Conservation (phyloP, 2,888 invertebrate species). For the Platerodrilus igneus region DNA sequence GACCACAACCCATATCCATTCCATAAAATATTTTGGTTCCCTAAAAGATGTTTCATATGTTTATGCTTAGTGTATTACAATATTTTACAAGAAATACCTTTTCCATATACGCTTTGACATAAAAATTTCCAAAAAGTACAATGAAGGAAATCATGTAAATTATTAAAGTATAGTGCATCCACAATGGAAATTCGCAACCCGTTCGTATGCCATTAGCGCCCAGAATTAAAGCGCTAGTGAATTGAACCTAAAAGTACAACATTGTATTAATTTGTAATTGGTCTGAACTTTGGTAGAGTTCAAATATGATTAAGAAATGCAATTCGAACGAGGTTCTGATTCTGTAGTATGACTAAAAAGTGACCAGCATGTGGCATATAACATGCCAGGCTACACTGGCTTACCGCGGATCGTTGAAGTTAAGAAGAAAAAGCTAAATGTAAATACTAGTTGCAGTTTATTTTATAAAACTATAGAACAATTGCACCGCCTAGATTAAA, state of each 20-base stretch:
- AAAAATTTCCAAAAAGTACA: slow-evolving; percentile 82
- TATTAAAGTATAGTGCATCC: slow-evolving; percentile 84
- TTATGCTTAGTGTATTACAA: background rate
- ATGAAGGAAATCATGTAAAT: slow-evolving; percentile 86
- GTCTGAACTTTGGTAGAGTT: too few species aligned
- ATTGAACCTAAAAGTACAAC: slow-evolving; percentile 64
- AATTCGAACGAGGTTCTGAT: too few species aligned
- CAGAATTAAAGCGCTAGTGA: slow-evolving; percentile 74
- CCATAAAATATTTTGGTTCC: slow-evolving; percentile 57
- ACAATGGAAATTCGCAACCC: slow-evolving; percentile 82
- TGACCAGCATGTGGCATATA: too few species aligned
- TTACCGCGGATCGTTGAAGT: too few species aligned
- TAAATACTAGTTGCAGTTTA: too few species aligned
- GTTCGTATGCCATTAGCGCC: slow-evolving; percentile 74
- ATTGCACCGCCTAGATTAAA: too few species aligned
- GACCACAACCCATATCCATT: slow-evolving; percentile 55
- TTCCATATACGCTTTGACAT: slow-evolving; percentile 72
- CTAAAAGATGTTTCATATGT: too few species aligned
- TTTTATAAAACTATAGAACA: too few species aligned
- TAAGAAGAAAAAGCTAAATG: too few species aligned
- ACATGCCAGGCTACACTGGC: too few species aligned
- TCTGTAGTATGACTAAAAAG: too few species aligned
- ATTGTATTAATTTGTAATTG: background rate
- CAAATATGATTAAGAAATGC: too few species aligned
- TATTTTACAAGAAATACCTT: slow-evolving; percentile 52